phyloP scores from a whole-genome alignment of 1,140 invertebrate genomes.

The Apis dorsata region DNA sequence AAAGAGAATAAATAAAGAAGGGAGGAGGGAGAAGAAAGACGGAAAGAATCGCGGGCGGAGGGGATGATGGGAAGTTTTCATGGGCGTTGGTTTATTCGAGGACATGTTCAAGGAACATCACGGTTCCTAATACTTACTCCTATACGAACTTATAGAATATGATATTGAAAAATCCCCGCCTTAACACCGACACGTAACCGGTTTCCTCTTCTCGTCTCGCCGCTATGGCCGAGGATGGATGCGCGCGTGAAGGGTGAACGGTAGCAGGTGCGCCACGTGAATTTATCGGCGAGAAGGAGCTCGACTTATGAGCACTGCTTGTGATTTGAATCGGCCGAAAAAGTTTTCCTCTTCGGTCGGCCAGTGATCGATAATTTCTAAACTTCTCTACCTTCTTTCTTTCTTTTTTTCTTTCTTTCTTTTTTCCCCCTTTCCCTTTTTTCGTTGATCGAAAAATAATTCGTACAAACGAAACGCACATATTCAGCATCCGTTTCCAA shows the following conservation, averaged over 20 bases:
- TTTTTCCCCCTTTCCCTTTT: neutral
- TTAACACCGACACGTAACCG: slow-evolving; percentile 60
- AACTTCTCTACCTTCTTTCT: neutral
- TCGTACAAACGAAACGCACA: no score
- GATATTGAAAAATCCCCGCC: slow-evolving; percentile 72
- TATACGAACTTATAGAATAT: slow-evolving; percentile 56
- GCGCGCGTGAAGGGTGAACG: slow-evolving; percentile 59
- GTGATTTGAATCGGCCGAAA: slow-evolving; percentile 56
- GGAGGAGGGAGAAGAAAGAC: neutral
- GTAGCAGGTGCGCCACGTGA: slow-evolving; percentile 64
- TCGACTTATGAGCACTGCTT: slow-evolving; percentile 63
- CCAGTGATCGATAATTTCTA: slow-evolving; percentile 38
- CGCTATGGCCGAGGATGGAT: slow-evolving; percentile 56
- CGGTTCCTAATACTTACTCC: slow-evolving; percentile 30
- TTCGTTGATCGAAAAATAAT: no score
- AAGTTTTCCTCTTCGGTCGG: neutral
- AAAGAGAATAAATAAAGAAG: neutral
- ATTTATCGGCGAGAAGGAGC: slow-evolving; percentile 62
- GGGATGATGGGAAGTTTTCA: neutral
- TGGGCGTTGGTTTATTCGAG: slow-evolving; percentile 19
- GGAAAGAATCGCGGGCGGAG: neutral
- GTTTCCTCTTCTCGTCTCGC: slow-evolving; percentile 38
- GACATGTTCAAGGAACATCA: slow-evolving; percentile 32
- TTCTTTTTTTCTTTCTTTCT: no score
- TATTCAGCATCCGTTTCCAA: no score